Percentiles rank a stretch among this genome's conserved stretches.
Evolutionary conservation across 2,797 vertebrate species (phyloP).

Genomic region (Rhinichthys osculus): DNA sequence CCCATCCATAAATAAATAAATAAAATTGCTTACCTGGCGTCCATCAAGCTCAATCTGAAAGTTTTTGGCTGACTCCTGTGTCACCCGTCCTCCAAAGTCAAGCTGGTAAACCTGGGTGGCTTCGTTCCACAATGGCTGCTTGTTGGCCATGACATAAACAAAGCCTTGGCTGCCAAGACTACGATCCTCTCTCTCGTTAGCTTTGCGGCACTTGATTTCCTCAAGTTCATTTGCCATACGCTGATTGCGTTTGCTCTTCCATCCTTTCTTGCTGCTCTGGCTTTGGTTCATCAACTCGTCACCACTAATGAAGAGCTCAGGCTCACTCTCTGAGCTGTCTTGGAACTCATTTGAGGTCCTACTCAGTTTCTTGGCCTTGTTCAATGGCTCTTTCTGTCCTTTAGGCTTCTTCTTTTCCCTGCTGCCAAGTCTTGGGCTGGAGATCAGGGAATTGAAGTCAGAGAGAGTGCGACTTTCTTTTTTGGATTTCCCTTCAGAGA

Average conservation of each 20-base stretch:
- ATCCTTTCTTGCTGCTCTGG: slow-evolving; percentile 96
- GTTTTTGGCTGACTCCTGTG: slow-evolving; percentile 98
- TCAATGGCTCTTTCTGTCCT: slow-evolving; percentile 94
- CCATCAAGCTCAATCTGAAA: slow-evolving; percentile 99
- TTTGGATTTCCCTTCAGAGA: slow-evolving; percentile 92
- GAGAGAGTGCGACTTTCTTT: slow-evolving; percentile 92
- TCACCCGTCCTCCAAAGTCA: slow-evolving; percentile 97
- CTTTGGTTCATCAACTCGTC: slow-evolving; percentile 98
- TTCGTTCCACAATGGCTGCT: slow-evolving; percentile 98
- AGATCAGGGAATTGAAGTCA: slow-evolving; percentile 96
- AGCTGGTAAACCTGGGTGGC: slow-evolving; percentile 99
- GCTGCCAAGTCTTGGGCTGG: slow-evolving; percentile 92
- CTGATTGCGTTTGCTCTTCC: slow-evolving; percentile 95
- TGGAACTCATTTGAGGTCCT: slow-evolving; percentile 96
- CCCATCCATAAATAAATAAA: background rate
- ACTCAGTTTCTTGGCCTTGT: slow-evolving; percentile 91
- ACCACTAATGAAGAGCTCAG: slow-evolving; percentile 96
- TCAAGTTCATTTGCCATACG: slow-evolving; percentile 90
- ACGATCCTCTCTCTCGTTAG: slow-evolving; percentile 94
- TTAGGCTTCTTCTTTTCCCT: slow-evolving; percentile 98
- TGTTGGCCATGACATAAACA: slow-evolving; percentile 99
- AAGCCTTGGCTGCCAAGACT: slow-evolving; percentile 97
- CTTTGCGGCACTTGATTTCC: slow-evolving; percentile 95
- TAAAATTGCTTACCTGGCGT: slow-evolving; percentile 85
- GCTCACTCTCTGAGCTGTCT: slow-evolving; percentile 98